Percentiles rank a stretch among this genome's conserved stretches.
These are phyloP conservation scores for Carposina sasakii DNA, from an alignment of 1,140 invertebrate genomes.

Conservation along the genomic window DNA sequence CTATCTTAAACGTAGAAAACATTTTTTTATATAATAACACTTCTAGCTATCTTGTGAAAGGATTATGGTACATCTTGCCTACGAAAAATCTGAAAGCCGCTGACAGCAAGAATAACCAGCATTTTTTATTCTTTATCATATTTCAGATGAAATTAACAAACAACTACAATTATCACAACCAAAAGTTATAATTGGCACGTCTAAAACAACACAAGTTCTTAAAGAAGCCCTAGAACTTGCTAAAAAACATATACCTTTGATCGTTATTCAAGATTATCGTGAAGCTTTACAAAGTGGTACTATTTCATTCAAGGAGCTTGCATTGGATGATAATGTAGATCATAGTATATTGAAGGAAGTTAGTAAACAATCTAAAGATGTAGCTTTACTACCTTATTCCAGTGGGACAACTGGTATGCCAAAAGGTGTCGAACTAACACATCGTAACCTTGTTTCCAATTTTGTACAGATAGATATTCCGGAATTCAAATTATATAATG, in stretches of 20 bases:
- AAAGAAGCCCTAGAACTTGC: slow-evolving; percentile 61
- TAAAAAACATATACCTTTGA: slow-evolving; percentile 72
- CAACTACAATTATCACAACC: slow-evolving; percentile 78
- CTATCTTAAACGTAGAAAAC: too few species aligned
- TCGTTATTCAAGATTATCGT: slow-evolving; percentile 55
- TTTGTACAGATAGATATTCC: slow-evolving; percentile 54
- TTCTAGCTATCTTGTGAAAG: too few species aligned
- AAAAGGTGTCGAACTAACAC: slow-evolving; percentile 89
- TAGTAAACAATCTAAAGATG: slow-evolving; percentile 58
- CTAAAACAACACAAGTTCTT: slow-evolving; percentile 62
- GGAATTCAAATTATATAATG: slow-evolving; percentile 38
- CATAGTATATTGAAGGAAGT: slow-evolving; percentile 59
- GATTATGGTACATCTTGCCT: too few species aligned
- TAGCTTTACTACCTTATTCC: slow-evolving; percentile 77
- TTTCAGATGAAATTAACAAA: slow-evolving; percentile 84
- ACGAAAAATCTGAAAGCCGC: too few species aligned
- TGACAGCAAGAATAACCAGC: too few species aligned
- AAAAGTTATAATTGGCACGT: slow-evolving; percentile 78
- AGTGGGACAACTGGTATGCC: slow-evolving; percentile 94
- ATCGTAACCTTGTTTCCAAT: slow-evolving; percentile 77
- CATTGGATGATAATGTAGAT: slow-evolving; percentile 59
- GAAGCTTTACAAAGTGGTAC: slow-evolving; percentile 63
- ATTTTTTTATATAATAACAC: too few species aligned
- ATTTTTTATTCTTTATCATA: slow-evolving; percentile 9
- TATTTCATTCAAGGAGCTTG: slow-evolving; percentile 74